These are phyloP conservation scores for Cephalotes varians DNA, from an alignment of 2,888 invertebrate genomes.

Conservation along the genomic window DNA sequence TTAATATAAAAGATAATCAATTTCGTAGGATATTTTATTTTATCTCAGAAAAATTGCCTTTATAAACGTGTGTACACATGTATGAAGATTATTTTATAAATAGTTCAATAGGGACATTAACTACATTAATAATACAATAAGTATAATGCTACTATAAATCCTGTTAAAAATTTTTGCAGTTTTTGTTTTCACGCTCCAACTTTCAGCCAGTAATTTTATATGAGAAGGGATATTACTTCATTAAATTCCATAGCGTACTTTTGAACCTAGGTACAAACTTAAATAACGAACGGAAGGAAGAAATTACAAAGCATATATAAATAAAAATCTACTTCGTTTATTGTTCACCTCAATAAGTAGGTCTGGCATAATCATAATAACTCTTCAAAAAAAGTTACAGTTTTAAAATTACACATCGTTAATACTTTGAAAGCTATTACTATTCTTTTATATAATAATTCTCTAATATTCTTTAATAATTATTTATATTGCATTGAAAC, in stretches of 20 bases:
- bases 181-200: slow-evolving; percentile 32
- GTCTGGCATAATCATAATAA: slow-evolving; percentile 5
- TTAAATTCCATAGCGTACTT: slow-evolving; percentile 40
- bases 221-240: slow-evolving; percentile 44
- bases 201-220: slow-evolving; percentile 45
- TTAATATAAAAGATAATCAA: neutral
- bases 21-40: neutral
- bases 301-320: slow-evolving; percentile 22
- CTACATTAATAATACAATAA: slow-evolving; percentile 30
- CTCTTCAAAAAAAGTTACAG: neutral
- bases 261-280: slow-evolving; percentile 38
- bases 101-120: slow-evolving; percentile 8
- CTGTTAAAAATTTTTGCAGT: slow-evolving; percentile 34
- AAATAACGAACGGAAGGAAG: slow-evolving; percentile 34
- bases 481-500: neutral
- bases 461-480: no score
- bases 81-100: slow-evolving; percentile 18
- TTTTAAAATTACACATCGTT: slow-evolving; percentile 12
- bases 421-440: slow-evolving; percentile 5
- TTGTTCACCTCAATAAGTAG: slow-evolving; percentile 32
- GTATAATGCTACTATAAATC: slow-evolving; percentile 26
- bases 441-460: no score
- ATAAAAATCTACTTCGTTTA: slow-evolving; percentile 15
- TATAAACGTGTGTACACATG: neutral
- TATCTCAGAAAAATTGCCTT: neutral